These are phyloP conservation scores for Hypsopygia costalis DNA, from an alignment of 2,888 invertebrate species.

Conservation along the genomic window DNA sequence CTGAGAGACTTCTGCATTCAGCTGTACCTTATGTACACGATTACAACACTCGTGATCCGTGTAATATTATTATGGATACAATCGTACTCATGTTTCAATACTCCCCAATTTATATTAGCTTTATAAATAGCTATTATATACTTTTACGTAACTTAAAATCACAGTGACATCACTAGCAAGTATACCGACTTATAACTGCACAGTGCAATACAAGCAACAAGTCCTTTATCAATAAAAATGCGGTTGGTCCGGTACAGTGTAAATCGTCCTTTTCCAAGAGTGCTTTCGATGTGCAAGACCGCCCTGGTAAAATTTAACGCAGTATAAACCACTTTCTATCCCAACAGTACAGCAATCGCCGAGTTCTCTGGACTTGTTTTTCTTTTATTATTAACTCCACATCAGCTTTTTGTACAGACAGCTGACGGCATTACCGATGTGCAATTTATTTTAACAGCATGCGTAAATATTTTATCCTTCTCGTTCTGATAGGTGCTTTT, in stretches of 20 bases:
- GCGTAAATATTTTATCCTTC: slow-evolving; percentile 36
- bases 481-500: slow-evolving; percentile 15
- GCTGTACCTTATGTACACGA: too few relatives aligned
- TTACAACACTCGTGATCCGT: too few relatives aligned
- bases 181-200: not conserved
- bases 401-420: slow-evolving; percentile 40
- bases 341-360: slow-evolving; percentile 5
- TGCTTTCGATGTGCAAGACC: not conserved
- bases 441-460: slow-evolving; percentile 47
- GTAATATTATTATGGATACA: too few relatives aligned
- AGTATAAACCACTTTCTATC: not conserved
- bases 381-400: slow-evolving; percentile 17
- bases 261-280: not conserved
- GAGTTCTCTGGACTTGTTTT: slow-evolving; percentile 14
- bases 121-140: too few relatives aligned
- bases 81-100: too few relatives aligned
- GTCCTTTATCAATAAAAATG: not conserved
- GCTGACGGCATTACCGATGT: slow-evolving; percentile 40
- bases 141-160: not conserved
- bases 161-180: not conserved
- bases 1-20: too few relatives aligned
- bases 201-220: not conserved
- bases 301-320: not conserved
- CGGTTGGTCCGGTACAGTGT: not conserved
- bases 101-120: too few relatives aligned